These are phyloP conservation scores for Cabera pusaria DNA, from an alignment of 2,888 invertebrate genomes.

Conservation along the genomic window DNA sequence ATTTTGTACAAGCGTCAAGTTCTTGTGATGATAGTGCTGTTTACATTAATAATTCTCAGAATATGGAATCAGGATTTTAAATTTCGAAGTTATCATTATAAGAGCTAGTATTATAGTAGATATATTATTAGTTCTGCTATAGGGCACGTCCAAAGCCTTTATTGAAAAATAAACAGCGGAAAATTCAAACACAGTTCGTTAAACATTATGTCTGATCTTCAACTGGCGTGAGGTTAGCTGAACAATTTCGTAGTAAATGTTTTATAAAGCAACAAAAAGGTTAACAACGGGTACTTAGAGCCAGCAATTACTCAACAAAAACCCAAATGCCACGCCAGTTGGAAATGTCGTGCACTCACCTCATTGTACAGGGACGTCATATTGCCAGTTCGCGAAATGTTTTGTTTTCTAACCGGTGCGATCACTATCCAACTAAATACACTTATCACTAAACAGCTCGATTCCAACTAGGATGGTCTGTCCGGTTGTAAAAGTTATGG, in stretches of 20 bases:
- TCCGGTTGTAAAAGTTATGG: background rate
- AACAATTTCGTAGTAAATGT: constrained; percentile 21
- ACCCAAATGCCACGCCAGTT: constrained; percentile 70
- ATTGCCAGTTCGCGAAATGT: constrained; percentile 51
- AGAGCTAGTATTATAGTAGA: too few relatives aligned
- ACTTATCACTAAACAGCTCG: constrained; percentile 56
- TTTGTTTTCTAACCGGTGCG: constrained; percentile 55
- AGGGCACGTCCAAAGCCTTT: too few relatives aligned
- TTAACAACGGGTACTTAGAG: constrained; percentile 43
- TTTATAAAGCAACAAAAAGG: constrained; percentile 25
- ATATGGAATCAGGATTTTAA: background rate
- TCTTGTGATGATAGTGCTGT: background rate
- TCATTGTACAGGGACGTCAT: constrained; percentile 77
- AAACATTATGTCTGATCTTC: constrained; percentile 22
- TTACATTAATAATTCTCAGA: background rate
- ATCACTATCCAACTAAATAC: constrained; percentile 60
- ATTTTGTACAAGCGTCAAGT: too few relatives aligned
- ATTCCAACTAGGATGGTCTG: constrained; percentile 16
- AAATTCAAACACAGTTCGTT: constrained; percentile 21
- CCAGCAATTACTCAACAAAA: constrained; percentile 68
- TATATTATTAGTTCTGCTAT: too few relatives aligned
- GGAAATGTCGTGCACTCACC: constrained; percentile 78
- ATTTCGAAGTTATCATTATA: constrained; percentile 2
- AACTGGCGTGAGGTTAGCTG: constrained; percentile 25
- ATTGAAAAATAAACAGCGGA: background rate